Base-by-base conservation (phyloP, 2,113 vertebrate species). In the Tachycineta bicolor region DNA sequence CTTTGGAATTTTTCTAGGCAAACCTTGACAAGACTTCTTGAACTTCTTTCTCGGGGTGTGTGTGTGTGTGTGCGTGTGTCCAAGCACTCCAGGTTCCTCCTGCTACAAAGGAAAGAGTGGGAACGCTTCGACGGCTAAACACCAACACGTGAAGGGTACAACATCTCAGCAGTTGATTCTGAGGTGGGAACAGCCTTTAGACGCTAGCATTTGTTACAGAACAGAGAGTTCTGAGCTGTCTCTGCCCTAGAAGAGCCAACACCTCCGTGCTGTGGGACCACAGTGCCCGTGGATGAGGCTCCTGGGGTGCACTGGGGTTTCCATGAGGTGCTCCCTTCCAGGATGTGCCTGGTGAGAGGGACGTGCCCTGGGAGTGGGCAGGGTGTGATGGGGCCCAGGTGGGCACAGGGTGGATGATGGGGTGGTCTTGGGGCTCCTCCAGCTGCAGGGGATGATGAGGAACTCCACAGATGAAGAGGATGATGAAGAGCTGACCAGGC, bases 231-330 rank as follows among this genome's bases (percentile, higher is more conserved):
- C 55, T 65, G 78, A 70, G 81, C 49, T 65, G 11, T 33, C 49
- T 5, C 0, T 59, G 89, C 37, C 31, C 60, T 9, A 21, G 23
- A 46, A 28, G 52, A 67, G 22, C 49, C 2, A 1, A 31, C 55
- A 22, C 2, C 39, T 16, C 0, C 0, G 1, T 7, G 67, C 12
- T 21, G 1, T 5, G 15, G 7, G 7, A 6, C 8, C 6, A 0
- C 56, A 10, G 14, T 50, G 7, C 4, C 59, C 2, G 0, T 6
- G 62, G 18, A 13, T 31, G 37, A 10, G 19, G 14, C 39, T 71
- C 3, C 31, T 52, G 4, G 5, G 26, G 5, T 6, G 14, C 41
- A 1, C 39, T 14, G 23, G 14, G 28, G 12, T 3, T 24, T 44
- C 59, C 56, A 5, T 3, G n/a, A 53, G 78, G 4, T 37, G 3